phyloP scores from a whole-genome alignment of 2,113 vertebrate species.

The Phalacrocorax carbo region DNA sequence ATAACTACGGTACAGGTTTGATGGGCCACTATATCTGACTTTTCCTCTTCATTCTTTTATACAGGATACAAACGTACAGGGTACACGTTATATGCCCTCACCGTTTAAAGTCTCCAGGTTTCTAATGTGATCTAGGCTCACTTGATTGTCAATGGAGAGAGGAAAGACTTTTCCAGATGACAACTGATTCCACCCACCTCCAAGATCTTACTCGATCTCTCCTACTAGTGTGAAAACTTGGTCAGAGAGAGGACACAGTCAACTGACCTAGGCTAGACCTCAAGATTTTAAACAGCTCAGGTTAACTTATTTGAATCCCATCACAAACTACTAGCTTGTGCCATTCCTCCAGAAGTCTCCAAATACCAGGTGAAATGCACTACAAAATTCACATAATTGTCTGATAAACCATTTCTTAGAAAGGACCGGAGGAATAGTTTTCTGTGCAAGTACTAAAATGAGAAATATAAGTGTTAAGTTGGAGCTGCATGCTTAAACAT shows the following conservation, averaged over 20 bases:
- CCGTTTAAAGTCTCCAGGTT: neutral
- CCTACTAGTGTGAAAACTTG: neutral
- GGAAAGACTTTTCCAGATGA: neutral
- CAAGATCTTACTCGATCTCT: neutral
- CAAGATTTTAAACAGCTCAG: neutral
- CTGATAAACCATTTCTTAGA: neutral
- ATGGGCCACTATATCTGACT: neutral
- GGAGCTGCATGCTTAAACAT: rapidly evolving
- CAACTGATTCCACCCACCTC: neutral
- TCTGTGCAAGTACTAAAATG: neutral
- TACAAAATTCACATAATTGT: neutral
- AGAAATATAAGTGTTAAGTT: neutral
- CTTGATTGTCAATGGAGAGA: neutral
- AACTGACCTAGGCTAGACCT: neutral
- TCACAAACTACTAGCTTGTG: neutral
- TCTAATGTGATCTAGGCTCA: neutral
- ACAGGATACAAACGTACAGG: neutral
- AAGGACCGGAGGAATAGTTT: neutral
- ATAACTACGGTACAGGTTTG: neutral
- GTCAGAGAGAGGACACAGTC: neutral
- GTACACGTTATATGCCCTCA: neutral
- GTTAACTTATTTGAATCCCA: neutral
- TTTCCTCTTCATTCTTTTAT: neutral
- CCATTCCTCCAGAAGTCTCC: neutral
- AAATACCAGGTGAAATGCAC: neutral